A percentile compares a stretch with the other conserved stretches of the same genome.
Evolutionary conservation across 2,888 invertebrate species (phyloP).

Genomic region (Troilus luridus): DNA sequence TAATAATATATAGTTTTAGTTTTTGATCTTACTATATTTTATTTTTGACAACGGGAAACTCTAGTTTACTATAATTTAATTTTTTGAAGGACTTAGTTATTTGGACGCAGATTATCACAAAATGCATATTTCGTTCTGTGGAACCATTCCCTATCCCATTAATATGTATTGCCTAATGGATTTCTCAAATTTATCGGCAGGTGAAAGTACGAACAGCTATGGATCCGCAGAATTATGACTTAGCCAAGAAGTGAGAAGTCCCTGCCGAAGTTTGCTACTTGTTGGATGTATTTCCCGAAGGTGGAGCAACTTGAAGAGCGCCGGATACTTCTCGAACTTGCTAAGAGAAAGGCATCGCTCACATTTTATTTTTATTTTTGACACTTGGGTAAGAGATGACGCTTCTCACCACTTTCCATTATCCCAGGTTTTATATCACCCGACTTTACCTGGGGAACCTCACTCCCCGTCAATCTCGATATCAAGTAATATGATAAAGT

Average conservation of each 20-base stretch:
- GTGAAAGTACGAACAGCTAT: neutral
- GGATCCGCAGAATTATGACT: neutral
- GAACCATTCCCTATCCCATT: too few relatives aligned
- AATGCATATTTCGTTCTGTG: too few relatives aligned
- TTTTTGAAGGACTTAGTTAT: too few relatives aligned
- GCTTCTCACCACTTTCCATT: conserved; percentile 7
- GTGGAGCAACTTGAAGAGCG: neutral
- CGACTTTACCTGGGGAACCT: neutral
- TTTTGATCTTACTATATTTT: too few relatives aligned
- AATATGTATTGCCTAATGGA: too few relatives aligned
- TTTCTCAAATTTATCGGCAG: too few relatives aligned
- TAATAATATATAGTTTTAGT: too few relatives aligned
- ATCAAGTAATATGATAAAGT: neutral
- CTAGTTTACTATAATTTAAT: too few relatives aligned
- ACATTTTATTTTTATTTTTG: conserved; percentile 3
- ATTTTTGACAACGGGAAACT: too few relatives aligned
- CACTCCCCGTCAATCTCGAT: neutral
- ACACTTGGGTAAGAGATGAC: conserved; percentile 8
- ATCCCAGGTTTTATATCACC: neutral
- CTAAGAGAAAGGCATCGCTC: neutral
- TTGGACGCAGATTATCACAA: too few relatives aligned
- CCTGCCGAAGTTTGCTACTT: neutral
- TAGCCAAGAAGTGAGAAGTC: neutral
- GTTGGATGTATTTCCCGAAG: neutral
- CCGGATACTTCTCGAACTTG: neutral